These are phyloP conservation scores for Volucella inflata DNA, from an alignment of 2,888 invertebrate genomes.

Conservation along the genomic window DNA sequence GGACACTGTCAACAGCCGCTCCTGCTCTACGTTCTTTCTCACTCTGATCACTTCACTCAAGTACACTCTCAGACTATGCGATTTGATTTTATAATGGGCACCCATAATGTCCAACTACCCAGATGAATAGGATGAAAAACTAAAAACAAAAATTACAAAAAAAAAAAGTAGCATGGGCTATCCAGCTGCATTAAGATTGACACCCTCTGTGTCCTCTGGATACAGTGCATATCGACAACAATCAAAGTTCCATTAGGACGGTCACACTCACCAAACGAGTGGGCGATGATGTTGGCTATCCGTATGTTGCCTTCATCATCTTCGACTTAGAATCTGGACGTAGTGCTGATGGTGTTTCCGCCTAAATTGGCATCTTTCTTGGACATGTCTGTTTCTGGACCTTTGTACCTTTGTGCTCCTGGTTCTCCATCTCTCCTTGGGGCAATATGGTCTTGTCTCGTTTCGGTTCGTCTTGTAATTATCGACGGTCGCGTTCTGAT, in stretches of 20 bases:
- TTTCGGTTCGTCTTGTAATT: constrained; percentile 48
- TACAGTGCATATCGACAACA: constrained; percentile 63
- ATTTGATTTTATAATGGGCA: constrained; percentile 49
- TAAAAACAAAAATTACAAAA: not conserved
- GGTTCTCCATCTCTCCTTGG: not conserved
- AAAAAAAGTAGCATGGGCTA: constrained; percentile 37
- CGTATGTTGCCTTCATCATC: constrained; percentile 41
- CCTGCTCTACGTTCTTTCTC: constrained; percentile 18
- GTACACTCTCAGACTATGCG: constrained; percentile 20
- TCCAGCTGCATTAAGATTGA: constrained; percentile 49
- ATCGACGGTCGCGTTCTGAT: constrained; percentile 59
- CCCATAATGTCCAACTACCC: constrained; percentile 33
- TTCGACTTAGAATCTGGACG: not conserved
- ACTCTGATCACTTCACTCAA: constrained; percentile 5
- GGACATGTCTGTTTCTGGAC: constrained; percentile 6
- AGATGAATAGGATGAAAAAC: not conserved
- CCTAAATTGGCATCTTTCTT: constrained; percentile 33
- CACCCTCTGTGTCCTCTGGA: constrained; percentile 24
- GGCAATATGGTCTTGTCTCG: constrained; percentile 40
- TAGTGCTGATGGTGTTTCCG: constrained; percentile 7
- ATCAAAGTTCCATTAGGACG: constrained; percentile 69
- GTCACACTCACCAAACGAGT: constrained; percentile 47
- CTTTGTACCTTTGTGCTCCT: constrained; percentile 9
- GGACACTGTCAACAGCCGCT: constrained; percentile 13
- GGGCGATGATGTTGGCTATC: constrained; percentile 59